Percentiles rank a stretch among this genome's conserved stretches.
These are phyloP conservation scores for Panopea generosa DNA, from an alignment of 2,888 invertebrate species.

Conservation along the genomic window DNA sequence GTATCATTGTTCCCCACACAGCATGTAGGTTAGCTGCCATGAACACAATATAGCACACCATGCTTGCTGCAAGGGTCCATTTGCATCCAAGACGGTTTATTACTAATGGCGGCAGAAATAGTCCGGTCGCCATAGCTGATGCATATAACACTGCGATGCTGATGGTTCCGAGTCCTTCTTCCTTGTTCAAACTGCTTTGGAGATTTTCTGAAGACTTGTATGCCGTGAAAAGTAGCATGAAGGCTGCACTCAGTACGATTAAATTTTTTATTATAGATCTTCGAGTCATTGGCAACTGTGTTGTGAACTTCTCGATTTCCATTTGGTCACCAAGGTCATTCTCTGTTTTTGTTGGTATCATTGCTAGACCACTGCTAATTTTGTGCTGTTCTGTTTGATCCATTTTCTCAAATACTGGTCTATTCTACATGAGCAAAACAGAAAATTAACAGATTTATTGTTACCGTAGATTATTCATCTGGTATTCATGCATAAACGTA, in stretches of 20 bases:
- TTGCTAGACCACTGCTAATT: too few relatives aligned
- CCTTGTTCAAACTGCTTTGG: slow-evolving; percentile 95
- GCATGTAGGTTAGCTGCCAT: slow-evolving; percentile 98
- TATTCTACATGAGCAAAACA: too few relatives aligned
- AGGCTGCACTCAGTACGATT: slow-evolving; percentile 94
- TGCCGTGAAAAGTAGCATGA: slow-evolving; percentile 97
- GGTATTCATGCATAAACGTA: too few relatives aligned
- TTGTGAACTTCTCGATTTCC: too few relatives aligned
- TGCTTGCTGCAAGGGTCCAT: slow-evolving; percentile 96
- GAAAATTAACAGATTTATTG: too few relatives aligned
- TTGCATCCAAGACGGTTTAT: slow-evolving; percentile 92
- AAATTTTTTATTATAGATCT: slow-evolving; percentile 94
- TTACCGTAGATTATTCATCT: too few relatives aligned
- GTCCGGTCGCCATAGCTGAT: slow-evolving; percentile 96
- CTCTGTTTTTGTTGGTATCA: too few relatives aligned
- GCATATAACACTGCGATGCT: slow-evolving; percentile 96
- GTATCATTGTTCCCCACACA: slow-evolving; percentile 90
- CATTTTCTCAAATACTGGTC: too few relatives aligned
- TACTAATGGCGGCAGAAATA: slow-evolving; percentile 89
- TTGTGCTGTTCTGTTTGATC: too few relatives aligned
- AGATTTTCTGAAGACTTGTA: slow-evolving; percentile 98
- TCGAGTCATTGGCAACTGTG: background rate
- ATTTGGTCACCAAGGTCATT: too few relatives aligned
- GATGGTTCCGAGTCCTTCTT: slow-evolving; percentile 95
- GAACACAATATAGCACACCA: slow-evolving; percentile 97